Base-by-base conservation (phyloP, 2,797 vertebrate genomes). In the Neosilurus hyrtlii region DNA sequence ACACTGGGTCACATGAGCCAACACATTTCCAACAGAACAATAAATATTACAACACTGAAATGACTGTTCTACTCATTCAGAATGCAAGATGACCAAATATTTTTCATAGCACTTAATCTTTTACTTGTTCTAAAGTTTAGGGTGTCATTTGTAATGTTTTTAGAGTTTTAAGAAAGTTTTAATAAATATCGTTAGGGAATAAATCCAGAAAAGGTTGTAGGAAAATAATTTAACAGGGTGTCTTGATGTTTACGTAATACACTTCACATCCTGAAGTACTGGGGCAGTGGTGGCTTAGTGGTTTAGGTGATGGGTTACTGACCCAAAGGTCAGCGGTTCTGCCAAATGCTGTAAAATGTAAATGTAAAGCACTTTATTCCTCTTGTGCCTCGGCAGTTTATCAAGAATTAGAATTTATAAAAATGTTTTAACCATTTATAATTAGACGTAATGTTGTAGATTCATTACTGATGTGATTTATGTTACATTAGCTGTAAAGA, bases 11-110 rank as follows among this genome's bases (percentile, higher is more conserved):
- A 86, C 57, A 22, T 35, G 81, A 80, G 82, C 84, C 79, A 74
- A 84, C 72, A 84, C 79, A 59, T 81, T 79, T 81, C 82, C 68
- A 83, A 79, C 75, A 72, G 74, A 81, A 85, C 63, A 88, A 88
- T 86, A 84, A 88, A 86, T 73, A 77, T 54, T 75, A 20, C 72
- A 81, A 77, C 83, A 84, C 73, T 37, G 65, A 84, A 77, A 30
- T 12, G 4, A 49, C 24, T 14, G 68, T 10, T 78, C 63, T 6
- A 49, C 15, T 75, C 7, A 37, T 37, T 59, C 18, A 22, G 2
- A 66, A 66, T 18, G 57, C 30, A 30, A 30, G 30, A 30, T 30
- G 30, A 30, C 30, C 30, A 30, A 30, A 30, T 30, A 30, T 2
- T 30, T 30, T 30, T 30, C 1, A 30, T 30, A 30, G 30, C 30